Conservation (phyloP, 2,113 vertebrate genomes). For the Psettodes erumei region DNA sequence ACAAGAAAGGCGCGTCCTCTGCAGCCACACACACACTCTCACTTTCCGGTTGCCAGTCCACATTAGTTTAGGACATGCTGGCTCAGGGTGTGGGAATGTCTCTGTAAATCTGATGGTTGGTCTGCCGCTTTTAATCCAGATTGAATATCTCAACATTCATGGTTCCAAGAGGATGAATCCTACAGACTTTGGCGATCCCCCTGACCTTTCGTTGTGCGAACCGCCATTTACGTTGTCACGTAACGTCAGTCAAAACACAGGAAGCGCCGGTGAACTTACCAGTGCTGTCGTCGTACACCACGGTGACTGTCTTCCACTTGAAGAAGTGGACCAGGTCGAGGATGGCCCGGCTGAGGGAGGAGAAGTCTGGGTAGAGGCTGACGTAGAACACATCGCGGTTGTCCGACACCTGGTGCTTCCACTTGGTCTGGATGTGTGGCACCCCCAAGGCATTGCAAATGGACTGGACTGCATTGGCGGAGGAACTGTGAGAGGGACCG, state of each 20-base stretch:
- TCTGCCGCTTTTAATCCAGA: not conserved
- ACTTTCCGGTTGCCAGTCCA: not conserved
- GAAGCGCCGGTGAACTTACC: slow-evolving; percentile 83
- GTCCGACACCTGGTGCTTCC: slow-evolving; percentile 99
- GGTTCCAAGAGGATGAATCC: not conserved
- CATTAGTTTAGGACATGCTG: not conserved
- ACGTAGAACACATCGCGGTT: slow-evolving; percentile 98
- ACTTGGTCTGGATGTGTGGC: slow-evolving; percentile 98
- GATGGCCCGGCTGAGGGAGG: slow-evolving; percentile 97
- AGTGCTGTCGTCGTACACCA: slow-evolving; percentile 99
- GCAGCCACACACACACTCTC: not conserved
- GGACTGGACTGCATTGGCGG: slow-evolving; percentile 97
- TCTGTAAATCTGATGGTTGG: not conserved
- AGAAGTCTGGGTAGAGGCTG: slow-evolving; percentile 98
- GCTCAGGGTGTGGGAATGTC: not conserved
- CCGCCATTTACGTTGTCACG: no score
- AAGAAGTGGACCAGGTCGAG: slow-evolving; percentile 99
- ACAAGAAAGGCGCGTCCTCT: slow-evolving; percentile 20
- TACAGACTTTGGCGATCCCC: not conserved
- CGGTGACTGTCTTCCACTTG: slow-evolving; percentile 99
- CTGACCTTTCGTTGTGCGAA: not conserved
- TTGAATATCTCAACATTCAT: not conserved
- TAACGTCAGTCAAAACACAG: no score
- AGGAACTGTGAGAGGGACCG: slow-evolving; percentile 98
- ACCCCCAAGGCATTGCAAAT: slow-evolving; percentile 98